phyloP scores from a whole-genome alignment of 2,888 invertebrate species.

The Hyppa rectilinea region DNA sequence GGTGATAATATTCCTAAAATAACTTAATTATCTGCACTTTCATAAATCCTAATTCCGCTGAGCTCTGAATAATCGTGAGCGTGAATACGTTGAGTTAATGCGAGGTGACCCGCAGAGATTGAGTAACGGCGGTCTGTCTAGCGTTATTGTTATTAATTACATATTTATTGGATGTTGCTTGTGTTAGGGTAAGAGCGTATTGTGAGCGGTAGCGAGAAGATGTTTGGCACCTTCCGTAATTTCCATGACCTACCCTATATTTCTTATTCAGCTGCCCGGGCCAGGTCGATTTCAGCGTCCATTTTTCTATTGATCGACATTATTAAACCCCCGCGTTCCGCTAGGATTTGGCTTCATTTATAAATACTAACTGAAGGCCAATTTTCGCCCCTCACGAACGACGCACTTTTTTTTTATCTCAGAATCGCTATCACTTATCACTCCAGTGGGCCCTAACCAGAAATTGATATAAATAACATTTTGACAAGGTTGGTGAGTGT shows the following conservation, averaged over 20 bases:
- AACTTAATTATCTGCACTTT: slow-evolving; percentile 32
- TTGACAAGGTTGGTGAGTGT: slow-evolving; percentile 62
- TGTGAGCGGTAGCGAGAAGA: slow-evolving; percentile 25
- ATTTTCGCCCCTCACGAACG: too few species aligned
- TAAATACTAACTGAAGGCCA: too few species aligned
- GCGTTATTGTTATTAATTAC: slow-evolving; percentile 60
- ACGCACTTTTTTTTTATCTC: neutral
- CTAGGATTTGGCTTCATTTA: too few species aligned
- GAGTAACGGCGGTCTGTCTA: slow-evolving; percentile 48
- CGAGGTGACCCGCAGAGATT: slow-evolving; percentile 63
- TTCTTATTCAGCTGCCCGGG: too few species aligned
- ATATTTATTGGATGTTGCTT: slow-evolving; percentile 59
- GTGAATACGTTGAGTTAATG: slow-evolving; percentile 30
- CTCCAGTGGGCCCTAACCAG: neutral
- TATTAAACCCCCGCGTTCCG: too few species aligned
- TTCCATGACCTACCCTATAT: too few species aligned
- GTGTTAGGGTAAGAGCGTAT: neutral
- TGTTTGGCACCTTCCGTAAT: too few species aligned
- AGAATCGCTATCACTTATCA: slow-evolving; percentile 31
- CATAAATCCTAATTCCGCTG: slow-evolving; percentile 47
- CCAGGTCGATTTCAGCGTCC: too few species aligned
- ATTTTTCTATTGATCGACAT: too few species aligned
- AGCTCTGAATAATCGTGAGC: neutral
- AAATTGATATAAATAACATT: slow-evolving; percentile 69
- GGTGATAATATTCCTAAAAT: neutral